phyloP scores from a whole-genome alignment of 92 coral and sea anemone species.

The Heliopora coerulea region DNA sequence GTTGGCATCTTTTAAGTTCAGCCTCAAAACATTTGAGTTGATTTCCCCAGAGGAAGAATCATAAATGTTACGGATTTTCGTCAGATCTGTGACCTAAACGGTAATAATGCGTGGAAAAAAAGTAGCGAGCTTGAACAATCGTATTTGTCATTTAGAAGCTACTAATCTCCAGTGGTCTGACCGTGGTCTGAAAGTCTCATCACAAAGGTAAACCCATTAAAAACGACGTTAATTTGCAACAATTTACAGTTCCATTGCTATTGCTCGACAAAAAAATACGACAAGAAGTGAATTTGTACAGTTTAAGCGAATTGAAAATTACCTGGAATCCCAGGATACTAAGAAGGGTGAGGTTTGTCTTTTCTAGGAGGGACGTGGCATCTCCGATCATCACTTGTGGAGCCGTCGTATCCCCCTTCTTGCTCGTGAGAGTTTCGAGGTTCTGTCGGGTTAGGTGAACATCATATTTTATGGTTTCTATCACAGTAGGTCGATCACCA shows the following conservation, averaged over 20 bases:
- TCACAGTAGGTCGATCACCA: constrained; percentile 80
- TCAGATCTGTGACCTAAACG: constrained; percentile 84
- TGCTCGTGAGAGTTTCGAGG: constrained; percentile 59
- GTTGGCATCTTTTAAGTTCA: constrained; percentile 75
- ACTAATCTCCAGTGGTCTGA: too few species aligned
- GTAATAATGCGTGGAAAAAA: too few species aligned
- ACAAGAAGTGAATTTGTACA: too few species aligned
- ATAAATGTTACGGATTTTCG: constrained; percentile 76
- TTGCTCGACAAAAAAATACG: too few species aligned
- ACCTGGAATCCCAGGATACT: constrained; percentile 89
- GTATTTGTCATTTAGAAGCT: neutral
- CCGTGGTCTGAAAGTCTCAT: too few species aligned
- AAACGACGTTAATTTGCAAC: too few species aligned
- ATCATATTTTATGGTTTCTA: constrained; percentile 73
- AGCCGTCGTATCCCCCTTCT: constrained; percentile 64
- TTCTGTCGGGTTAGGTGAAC: constrained; percentile 69
- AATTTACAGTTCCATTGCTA: too few species aligned
- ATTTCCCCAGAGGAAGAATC: constrained; percentile 74
- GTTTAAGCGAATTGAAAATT: too few species aligned
- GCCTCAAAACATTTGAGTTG: constrained; percentile 80
- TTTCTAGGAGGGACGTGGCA: constrained; percentile 47
- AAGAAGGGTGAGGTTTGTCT: constrained; percentile 72
- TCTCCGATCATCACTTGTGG: constrained; percentile 1
- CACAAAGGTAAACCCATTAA: too few species aligned
- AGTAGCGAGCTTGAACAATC: neutral